Evolutionary conservation across 2,113 vertebrate species (phyloP).

Genomic region (Microtus montanus): DNA sequence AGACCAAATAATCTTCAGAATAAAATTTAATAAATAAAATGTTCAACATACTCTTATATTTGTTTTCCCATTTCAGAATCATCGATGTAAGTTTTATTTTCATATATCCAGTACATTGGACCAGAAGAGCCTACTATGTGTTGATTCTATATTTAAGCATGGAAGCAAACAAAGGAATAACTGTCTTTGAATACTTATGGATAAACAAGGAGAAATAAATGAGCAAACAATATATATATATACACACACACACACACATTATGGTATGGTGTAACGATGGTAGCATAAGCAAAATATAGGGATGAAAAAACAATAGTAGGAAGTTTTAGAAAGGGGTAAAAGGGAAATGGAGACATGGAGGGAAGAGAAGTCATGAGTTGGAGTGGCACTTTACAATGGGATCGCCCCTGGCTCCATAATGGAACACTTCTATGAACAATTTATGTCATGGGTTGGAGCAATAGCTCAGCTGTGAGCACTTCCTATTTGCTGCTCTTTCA

Average conservation of each 20-base stretch:
- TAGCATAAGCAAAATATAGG: neutral
- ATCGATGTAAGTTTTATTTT: slow-evolving; percentile 36
- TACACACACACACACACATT: too few species aligned
- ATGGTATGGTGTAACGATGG: neutral
- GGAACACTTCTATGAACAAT: neutral
- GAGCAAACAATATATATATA: neutral
- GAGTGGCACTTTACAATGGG: neutral
- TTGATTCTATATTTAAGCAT: slow-evolving; percentile 30
- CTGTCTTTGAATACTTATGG: slow-evolving; percentile 12
- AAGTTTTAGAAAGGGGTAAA: neutral
- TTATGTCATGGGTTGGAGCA: neutral
- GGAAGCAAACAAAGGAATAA: neutral
- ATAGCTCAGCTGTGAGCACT: neutral
- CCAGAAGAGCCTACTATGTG: neutral
- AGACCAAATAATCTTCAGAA: neutral
- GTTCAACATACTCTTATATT: neutral
- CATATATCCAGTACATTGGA: neutral
- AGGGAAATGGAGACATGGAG: neutral
- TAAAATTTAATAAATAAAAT: slow-evolving; percentile 46
- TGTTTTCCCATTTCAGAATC: neutral
- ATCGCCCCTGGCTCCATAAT: neutral
- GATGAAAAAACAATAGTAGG: neutral
- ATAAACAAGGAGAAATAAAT: slow-evolving; percentile 34
- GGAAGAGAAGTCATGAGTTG: slow-evolving; percentile 3
- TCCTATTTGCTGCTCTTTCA: neutral